phyloP scores from a whole-genome alignment of 2,888 invertebrate genomes.

The Plagiodera versicolora region DNA sequence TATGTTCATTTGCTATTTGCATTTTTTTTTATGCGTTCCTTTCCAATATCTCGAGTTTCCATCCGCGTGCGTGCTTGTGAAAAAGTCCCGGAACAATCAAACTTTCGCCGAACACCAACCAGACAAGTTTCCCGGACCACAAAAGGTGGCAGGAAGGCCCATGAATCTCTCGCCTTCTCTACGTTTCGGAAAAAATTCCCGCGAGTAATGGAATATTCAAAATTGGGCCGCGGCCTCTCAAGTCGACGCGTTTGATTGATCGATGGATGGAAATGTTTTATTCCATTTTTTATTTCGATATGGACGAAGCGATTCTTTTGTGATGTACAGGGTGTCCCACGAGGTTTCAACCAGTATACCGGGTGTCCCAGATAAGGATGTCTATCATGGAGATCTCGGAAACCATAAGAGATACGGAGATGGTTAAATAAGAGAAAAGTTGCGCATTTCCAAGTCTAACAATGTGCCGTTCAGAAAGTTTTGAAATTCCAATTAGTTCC shows the following conservation, averaged over 20 bases:
- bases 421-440: too few species aligned
- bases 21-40: neutral
- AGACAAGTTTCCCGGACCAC: neutral
- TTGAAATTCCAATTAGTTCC: too few species aligned
- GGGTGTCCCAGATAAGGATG: too few species aligned
- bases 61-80: neutral
- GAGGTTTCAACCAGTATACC: too few species aligned
- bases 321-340: too few species aligned
- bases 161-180: too few species aligned
- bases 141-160: neutral
- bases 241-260: neutral
- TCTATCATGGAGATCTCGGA: too few species aligned
- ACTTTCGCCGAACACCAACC: too few species aligned
- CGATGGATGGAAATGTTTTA: neutral
- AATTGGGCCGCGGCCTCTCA: neutral
- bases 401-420: too few species aligned
- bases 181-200: neutral
- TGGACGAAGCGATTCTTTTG: neutral
- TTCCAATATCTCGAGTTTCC: neutral
- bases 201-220: neutral
- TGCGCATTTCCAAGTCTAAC: too few species aligned
- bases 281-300: neutral
- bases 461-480: too few species aligned
- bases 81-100: neutral
- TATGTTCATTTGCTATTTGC: neutral